A percentile compares a stretch with the other conserved stretches of the same genome.
Conservation (phyloP, 2,888 invertebrate genomes). For the Rhingia campestris region DNA sequence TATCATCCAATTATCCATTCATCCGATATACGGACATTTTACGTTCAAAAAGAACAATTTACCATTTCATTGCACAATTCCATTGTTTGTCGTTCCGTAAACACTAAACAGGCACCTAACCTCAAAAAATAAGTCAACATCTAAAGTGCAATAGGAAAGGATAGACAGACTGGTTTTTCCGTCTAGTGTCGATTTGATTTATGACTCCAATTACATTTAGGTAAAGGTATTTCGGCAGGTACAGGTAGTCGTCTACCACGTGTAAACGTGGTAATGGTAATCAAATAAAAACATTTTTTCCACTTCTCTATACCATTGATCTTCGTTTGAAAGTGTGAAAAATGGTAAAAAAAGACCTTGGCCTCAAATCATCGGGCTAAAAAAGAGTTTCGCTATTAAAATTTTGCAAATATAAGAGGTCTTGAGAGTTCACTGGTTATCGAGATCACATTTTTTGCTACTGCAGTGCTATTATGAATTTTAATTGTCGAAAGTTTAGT, state of each 20-base stretch:
- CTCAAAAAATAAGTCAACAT: too few species aligned
- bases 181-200: slow-evolving; percentile 2
- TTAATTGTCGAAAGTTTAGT: too few species aligned
- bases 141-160: too few species aligned
- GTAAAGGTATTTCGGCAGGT: not conserved
- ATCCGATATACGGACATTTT: too few species aligned
- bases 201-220: not conserved
- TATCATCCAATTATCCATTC: too few species aligned
- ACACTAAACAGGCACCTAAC: too few species aligned
- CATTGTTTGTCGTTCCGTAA: too few species aligned
- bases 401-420: not conserved
- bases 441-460: not conserved
- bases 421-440: slow-evolving; percentile 9
- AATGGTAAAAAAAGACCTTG: slow-evolving; percentile 14
- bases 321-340: not conserved
- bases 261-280: not conserved
- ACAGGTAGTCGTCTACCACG: not conserved
- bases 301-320: not conserved
- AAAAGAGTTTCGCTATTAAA: slow-evolving; percentile 22
- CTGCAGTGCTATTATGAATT: not conserved
- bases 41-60: too few species aligned
- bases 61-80: too few species aligned
- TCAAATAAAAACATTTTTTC: not conserved
- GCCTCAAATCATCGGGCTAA: not conserved
- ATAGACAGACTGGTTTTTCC: slow-evolving; percentile 1